Base-by-base conservation (phyloP, 2,888 invertebrate genomes). In the Hylaea fasciaria region DNA sequence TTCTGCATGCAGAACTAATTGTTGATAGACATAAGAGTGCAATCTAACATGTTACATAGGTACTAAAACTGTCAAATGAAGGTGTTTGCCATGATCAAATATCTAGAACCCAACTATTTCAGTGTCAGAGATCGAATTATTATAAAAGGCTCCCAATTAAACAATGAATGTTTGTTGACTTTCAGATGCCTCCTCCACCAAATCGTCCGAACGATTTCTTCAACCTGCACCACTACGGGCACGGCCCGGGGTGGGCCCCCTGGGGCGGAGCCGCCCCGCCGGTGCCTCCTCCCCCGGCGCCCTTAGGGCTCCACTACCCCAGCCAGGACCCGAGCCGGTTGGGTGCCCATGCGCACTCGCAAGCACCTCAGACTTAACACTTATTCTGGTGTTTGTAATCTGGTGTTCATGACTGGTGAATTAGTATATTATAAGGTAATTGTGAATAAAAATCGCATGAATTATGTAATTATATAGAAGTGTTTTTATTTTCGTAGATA, bases 291-390 rank as follows among this genome's bases (percentile, higher is more conserved):
- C 92, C 93, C 1, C 93, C 93, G 0, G 91, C 93, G n/a, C 93
- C 94, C 8, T 87, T 94, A 0, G 93, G 94, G 0, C 91, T 95
- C 47, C 98, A 99, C 88, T 99, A 99, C 93, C 99, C 99, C 3
- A 98, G 98, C 80, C 99, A 99, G 87, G 99, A 99, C 93, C 99
- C 99, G 0, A 95, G 96, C 40, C 93, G 98, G 29, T 94, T 98
- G 87, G 98, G 98, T 0, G 95, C 97, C 0, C 92, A 92, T 56
- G 91, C 91, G 0, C 91, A 90, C 51, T 85, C 88, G 4, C 85
- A 85, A 57, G 73, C 81, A 0, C 91, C 89, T 3, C 91, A 91
- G 66, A 83, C 88, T 0, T 91, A 88, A 60, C 47, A 9, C 8
- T 32, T 10, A 2, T 12, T 8, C 17, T 3, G 11, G 14, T 1